Evolutionary conservation across 1,140 invertebrate species (phyloP).

Genomic region (Nomia melanderi): DNA sequence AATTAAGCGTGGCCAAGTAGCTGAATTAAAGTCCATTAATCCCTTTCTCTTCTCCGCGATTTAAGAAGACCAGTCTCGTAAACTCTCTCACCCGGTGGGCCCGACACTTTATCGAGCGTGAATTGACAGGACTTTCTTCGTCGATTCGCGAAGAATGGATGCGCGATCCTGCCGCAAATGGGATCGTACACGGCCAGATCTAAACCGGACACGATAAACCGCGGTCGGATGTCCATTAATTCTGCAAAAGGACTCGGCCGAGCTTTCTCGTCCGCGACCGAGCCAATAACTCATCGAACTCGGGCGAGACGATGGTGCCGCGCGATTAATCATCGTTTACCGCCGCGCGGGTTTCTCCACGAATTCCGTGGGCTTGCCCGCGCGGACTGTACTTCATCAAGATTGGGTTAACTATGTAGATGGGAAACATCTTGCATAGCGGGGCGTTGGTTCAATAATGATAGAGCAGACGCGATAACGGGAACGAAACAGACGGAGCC

Average conservation of each 20-base stretch:
- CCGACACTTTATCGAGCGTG: conserved; percentile 2
- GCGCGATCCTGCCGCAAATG: too few relatives aligned
- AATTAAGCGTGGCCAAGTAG: too few relatives aligned
- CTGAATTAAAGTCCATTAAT: too few relatives aligned
- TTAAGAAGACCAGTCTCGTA: not conserved
- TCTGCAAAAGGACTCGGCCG: conserved; percentile 7
- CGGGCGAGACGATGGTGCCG: not conserved
- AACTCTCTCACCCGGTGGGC: conserved; percentile 35
- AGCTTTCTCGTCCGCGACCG: conserved; percentile 8
- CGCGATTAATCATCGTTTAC: conserved; percentile 7
- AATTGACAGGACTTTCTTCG: conserved; percentile 16
- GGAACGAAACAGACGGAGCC: conserved; percentile 39
- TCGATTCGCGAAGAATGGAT: not conserved
- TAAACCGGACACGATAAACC: not conserved
- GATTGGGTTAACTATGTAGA: conserved; percentile 51
- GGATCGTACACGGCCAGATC: too few relatives aligned
- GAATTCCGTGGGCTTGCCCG: not conserved
- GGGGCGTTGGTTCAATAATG: conserved; percentile 56
- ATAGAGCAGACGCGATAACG: conserved; percentile 52
- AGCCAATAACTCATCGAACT: conserved; percentile 11
- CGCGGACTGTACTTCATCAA: conserved; percentile 36
- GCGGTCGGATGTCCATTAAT: conserved; percentile 16
- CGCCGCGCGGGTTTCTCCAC: not conserved
- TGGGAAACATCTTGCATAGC: conserved; percentile 46
- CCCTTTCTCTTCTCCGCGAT: too few relatives aligned